phyloP scores from a whole-genome alignment of 2,113 vertebrate genomes.

The Pantherophis guttatus region DNA sequence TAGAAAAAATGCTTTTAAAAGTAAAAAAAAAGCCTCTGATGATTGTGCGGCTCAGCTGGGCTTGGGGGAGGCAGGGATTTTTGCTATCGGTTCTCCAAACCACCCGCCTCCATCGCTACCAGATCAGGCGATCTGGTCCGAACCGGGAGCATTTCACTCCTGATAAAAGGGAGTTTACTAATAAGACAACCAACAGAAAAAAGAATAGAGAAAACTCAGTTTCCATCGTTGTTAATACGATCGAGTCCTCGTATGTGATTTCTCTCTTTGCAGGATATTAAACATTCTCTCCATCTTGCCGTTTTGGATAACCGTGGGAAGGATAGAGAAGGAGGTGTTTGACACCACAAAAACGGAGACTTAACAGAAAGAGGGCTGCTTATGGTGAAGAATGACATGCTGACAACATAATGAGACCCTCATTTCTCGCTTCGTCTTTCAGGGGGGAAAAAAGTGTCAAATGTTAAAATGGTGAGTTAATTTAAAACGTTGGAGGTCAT shows the following conservation, averaged over 20 bases:
- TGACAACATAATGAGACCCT: constrained; percentile 27
- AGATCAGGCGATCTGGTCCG: no score
- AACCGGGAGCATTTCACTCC: no score
- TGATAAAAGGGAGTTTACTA: background rate
- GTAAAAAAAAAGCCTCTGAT: no score
- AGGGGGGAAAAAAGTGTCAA: constrained; percentile 26
- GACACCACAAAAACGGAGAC: background rate
- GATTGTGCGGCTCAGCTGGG: no score
- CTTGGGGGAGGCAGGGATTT: no score
- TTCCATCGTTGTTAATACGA: constrained; percentile 43
- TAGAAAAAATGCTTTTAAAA: no score
- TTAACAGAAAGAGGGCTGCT: constrained; percentile 17
- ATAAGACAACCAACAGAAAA: no score
- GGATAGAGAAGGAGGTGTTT: constrained; percentile 13
- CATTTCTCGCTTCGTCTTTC: constrained; percentile 17
- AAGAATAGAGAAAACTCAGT: background rate
- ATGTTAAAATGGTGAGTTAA: constrained; percentile 3
- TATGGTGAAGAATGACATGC: constrained; percentile 25
- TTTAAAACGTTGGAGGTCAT: background rate
- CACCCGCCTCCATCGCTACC: no score
- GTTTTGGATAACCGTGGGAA: constrained; percentile 34
- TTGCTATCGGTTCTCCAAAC: no score
- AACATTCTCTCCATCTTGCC: constrained; percentile 24
- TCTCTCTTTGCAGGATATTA: constrained; percentile 42
- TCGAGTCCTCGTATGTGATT: constrained; percentile 33